Conservation (phyloP, 2,888 invertebrate species). For the Phaonia tiefii region DNA sequence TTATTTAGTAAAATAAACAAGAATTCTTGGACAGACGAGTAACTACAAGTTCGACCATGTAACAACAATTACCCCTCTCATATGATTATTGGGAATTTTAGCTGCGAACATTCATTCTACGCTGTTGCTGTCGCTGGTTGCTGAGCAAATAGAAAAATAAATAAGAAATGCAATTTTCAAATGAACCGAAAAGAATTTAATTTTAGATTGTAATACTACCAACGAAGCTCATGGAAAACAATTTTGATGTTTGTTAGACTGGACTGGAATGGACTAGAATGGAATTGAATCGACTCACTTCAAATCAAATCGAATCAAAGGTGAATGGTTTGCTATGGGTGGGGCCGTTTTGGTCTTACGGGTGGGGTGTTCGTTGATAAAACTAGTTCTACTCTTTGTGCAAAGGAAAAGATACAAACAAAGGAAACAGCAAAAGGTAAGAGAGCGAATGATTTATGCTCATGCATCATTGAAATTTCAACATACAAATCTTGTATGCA, state of each 20-base stretch:
- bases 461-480: too few relatives aligned
- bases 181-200: constrained; percentile 16
- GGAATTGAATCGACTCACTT: constrained; percentile 7
- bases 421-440: too few relatives aligned
- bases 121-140: background rate
- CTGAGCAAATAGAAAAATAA: constrained; percentile 29
- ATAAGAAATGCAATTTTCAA: constrained; percentile 30
- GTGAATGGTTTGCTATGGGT: constrained; percentile 47
- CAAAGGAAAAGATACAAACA: too few relatives aligned
- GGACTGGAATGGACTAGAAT: background rate
- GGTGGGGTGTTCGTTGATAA: too few relatives aligned
- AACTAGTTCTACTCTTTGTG: too few relatives aligned
- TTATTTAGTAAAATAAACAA: background rate
- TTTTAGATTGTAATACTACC: constrained; percentile 40
- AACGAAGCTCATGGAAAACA: background rate
- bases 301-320: constrained; percentile 22
- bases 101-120: background rate
- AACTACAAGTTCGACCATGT: too few relatives aligned
- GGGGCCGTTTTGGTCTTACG: too few relatives aligned
- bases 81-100: background rate
- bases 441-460: too few relatives aligned
- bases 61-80: background rate
- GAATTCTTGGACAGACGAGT: background rate
- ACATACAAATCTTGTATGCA: too few relatives aligned
- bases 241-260: too few relatives aligned